phyloP scores from a whole-genome alignment of 1,140 invertebrate species.

The Anoplolepis gracilipes region DNA sequence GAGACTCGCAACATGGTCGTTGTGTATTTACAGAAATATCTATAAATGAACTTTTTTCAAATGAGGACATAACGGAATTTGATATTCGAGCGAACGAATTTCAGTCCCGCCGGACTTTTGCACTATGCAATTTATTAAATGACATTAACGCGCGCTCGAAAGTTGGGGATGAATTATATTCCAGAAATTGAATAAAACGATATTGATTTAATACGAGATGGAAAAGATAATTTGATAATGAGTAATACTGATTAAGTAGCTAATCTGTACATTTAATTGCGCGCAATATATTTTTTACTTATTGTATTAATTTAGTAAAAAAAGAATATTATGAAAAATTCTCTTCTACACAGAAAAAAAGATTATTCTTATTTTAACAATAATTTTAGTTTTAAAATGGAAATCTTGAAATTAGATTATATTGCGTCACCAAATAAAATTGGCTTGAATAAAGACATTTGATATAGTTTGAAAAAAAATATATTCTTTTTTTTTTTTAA shows the following conservation, averaged over 20 bases:
- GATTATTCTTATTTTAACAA: too few species aligned
- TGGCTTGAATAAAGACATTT: too few species aligned
- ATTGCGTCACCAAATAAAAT: too few species aligned
- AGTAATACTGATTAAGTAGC: not conserved
- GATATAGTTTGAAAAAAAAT: too few species aligned
- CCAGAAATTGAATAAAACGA: slow-evolving; percentile 19
- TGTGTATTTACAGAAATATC: slow-evolving; percentile 32
- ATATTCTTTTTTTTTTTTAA: too few species aligned
- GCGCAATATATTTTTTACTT: not conserved
- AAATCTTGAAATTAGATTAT: too few species aligned
- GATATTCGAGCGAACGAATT: slow-evolving; percentile 33
- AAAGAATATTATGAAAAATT: not conserved
- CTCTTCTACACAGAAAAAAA: too few species aligned
- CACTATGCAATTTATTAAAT: slow-evolving; percentile 35
- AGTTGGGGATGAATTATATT: slow-evolving; percentile 25
- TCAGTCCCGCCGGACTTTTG: slow-evolving; percentile 14
- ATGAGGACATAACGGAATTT: slow-evolving; percentile 8
- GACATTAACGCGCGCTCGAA: slow-evolving; percentile 9
- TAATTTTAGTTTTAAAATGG: too few species aligned
- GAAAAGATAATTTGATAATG: slow-evolving; percentile 27
- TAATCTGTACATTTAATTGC: not conserved
- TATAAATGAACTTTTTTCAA: slow-evolving; percentile 41
- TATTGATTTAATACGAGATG: slow-evolving; percentile 1
- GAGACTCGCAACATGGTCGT: slow-evolving; percentile 58
- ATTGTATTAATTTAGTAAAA: not conserved